Evolutionary conservation across 1,140 invertebrate species (phyloP), one percentile per base, ranked within the genome.

Genomic region (Dreissena rostriformis): DNA sequence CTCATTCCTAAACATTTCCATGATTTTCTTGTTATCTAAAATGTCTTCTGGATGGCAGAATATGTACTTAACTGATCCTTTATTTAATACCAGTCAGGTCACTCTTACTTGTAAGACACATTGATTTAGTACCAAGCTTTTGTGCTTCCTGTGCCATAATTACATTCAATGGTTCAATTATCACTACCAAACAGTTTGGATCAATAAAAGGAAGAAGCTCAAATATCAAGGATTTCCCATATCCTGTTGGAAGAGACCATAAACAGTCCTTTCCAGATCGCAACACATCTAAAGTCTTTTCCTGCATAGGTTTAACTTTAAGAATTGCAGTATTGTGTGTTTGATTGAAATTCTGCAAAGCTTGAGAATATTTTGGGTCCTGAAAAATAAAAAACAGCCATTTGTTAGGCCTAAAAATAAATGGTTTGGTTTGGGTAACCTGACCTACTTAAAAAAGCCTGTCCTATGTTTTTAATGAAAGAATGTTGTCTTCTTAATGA

Each of bases 151-250:
- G 74, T 24, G 39, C 55, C 55, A 77, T 77, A 11, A 77, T 77
- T 4, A 49, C 74, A 66, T 77, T 77, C 19, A 77, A 61, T 11
- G 74, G 74, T 26, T 61, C 74, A 28, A 77, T 49, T 65, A 65
- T 39, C 39, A 77, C n/a, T 24, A 77, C 74, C 24, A 77, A 28
- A n/a, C 53, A 61, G 22, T 26, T 57, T 22, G 22, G 22, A 39
- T 77, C 61, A 66, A 77, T 63, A 39, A 65, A 77, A 65, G 57
- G 74, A 28, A 77, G 39, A 28, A 63, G 17, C 65, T 77, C 74
- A 77, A 61, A 73, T 51, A 77, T 77, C 28, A 77, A 8, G 15
- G 61, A 66, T 61, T 77, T 77, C 15, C 76, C 63, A 79, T 79
- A 79, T 11, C 76, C 76, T 55, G 76, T 79, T 52, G 76, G 76